These are phyloP conservation scores for Caerostris extrusa DNA, from an alignment of 1,140 invertebrate species.

Conservation along the genomic window DNA sequence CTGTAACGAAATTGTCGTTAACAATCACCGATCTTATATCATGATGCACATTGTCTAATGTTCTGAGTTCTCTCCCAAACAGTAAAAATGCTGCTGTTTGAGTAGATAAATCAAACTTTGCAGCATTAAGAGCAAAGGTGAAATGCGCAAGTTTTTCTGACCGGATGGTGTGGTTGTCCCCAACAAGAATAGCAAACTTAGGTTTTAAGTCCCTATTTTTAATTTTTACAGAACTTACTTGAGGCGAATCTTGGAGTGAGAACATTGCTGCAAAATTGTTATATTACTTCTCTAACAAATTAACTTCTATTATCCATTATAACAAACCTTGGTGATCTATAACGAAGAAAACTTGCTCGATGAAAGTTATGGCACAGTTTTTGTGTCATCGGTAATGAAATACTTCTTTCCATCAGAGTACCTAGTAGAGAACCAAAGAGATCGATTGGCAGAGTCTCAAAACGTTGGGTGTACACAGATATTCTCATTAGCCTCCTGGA, in stretches of 20 bases:
- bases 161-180: constrained; percentile 17
- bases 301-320: constrained; percentile 61
- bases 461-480: neutral
- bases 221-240: neutral
- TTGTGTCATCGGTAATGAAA: constrained; percentile 22
- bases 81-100: constrained; percentile 10
- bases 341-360: neutral
- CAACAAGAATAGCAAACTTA: neutral
- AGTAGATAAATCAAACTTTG: neutral
- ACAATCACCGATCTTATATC: neutral
- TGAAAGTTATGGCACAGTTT: constrained; percentile 19
- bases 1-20: neutral
- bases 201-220: constrained; percentile 12
- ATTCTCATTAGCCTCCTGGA: too few species aligned
- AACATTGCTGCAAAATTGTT: too few species aligned
- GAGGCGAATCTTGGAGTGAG: constrained; percentile 24
- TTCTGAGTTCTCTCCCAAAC: constrained; percentile 27
- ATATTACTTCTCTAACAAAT: constrained; percentile 52
- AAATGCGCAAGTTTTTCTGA: too few species aligned
- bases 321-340: constrained; percentile 30
- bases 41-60: neutral
- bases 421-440: neutral
- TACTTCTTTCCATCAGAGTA: neutral
- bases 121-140: constrained; percentile 20
- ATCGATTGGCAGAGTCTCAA: neutral